Conservation (phyloP, 2,888 invertebrate species). For the Resseliella maxima region DNA sequence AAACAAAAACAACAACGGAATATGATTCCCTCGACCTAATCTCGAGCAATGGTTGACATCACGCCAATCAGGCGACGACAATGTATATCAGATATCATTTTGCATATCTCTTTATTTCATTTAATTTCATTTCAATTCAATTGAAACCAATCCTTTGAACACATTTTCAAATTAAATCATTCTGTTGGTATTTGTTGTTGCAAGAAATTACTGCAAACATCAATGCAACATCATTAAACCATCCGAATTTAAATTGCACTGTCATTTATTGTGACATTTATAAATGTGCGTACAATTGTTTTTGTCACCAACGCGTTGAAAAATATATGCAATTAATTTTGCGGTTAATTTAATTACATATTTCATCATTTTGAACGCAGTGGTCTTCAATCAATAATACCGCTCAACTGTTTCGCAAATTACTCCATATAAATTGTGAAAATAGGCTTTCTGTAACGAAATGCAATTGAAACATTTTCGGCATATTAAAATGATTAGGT, state of each 20-base stretch:
- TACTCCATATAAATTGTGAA: too few species aligned
- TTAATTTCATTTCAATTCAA: background rate
- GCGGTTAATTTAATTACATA: background rate
- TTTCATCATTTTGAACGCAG: background rate
- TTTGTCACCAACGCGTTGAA: slow-evolving; percentile 25
- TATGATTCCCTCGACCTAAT: background rate
- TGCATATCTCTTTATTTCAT: background rate
- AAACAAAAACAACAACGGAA: too few species aligned
- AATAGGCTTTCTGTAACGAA: too few species aligned
- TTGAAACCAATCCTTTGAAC: background rate
- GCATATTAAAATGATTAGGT: too few species aligned
- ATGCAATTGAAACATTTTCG: too few species aligned
- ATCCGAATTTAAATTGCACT: too few species aligned
- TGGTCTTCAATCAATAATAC: background rate
- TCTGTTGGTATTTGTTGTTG: too few species aligned
- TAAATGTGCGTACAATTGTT: slow-evolving; percentile 51
- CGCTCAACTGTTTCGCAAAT: background rate
- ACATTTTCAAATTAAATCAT: background rate
- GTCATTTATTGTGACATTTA: slow-evolving; percentile 35
- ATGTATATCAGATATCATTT: too few species aligned
- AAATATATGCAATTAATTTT: slow-evolving; percentile 5
- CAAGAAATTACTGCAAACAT: background rate
- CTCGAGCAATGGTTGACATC: background rate
- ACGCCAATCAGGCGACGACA: background rate
- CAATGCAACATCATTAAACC: background rate